phyloP scores from a whole-genome alignment of 2,797 vertebrate genomes.

The Sebastes goodei region DNA sequence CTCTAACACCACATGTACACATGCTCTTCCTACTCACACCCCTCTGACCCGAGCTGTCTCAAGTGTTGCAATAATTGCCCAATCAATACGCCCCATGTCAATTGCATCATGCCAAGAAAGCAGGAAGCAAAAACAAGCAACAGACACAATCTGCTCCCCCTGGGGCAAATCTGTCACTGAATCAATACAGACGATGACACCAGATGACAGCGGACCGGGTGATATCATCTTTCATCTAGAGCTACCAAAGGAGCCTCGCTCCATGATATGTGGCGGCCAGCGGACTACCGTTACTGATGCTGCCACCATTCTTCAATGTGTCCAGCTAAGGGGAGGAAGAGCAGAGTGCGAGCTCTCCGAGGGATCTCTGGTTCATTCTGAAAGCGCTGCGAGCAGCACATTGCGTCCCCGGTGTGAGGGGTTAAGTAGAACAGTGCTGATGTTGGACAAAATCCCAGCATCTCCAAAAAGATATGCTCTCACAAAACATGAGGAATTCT shows the following conservation, averaged over 20 bases:
- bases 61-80: slow-evolving; percentile 72
- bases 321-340: slow-evolving; percentile 26
- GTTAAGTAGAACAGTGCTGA: slow-evolving; percentile 20
- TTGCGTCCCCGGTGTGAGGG: slow-evolving; percentile 27
- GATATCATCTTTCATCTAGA: slow-evolving; percentile 73
- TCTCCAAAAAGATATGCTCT: not conserved
- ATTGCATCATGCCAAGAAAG: slow-evolving; percentile 70
- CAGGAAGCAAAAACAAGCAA: slow-evolving; percentile 64
- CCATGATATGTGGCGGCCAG: slow-evolving; percentile 40
- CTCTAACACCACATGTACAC: slow-evolving; percentile 41
- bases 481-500: not conserved
- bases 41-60: slow-evolving; percentile 63
- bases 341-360: slow-evolving; percentile 17
- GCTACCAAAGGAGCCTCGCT: slow-evolving; percentile 46
- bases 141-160: slow-evolving; percentile 48
- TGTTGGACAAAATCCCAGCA: slow-evolving; percentile 9
- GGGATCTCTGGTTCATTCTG: slow-evolving; percentile 25
- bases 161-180: slow-evolving; percentile 68
- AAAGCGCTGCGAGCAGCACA: slow-evolving; percentile 41
- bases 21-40: slow-evolving; percentile 21
- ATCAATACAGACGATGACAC: slow-evolving; percentile 78
- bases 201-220: slow-evolving; percentile 59
- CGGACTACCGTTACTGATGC: slow-evolving; percentile 32
- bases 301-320: slow-evolving; percentile 55
- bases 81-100: slow-evolving; percentile 73